Evolutionary conservation across 2,797 vertebrate genomes (phyloP).

Genomic region (Naso thynnoides): DNA sequence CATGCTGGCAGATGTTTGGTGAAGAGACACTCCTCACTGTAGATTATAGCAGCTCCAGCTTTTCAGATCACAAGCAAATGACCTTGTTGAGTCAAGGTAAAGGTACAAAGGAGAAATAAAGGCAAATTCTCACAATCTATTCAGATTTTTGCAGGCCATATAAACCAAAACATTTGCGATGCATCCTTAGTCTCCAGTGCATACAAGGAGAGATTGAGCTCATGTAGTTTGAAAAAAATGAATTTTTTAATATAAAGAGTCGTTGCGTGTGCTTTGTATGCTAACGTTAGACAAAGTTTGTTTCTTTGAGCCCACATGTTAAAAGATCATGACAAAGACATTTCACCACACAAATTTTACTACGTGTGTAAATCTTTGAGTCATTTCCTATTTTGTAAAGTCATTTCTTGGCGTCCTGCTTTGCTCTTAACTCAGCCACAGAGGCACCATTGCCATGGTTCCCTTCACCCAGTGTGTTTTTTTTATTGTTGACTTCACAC

Average conservation of each 20-base stretch:
- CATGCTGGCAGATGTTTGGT: constrained; percentile 62
- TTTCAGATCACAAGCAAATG: constrained; percentile 33
- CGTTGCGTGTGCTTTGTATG: background rate
- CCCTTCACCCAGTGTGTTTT: constrained; percentile 33
- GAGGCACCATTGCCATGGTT: constrained; percentile 53
- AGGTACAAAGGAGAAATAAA: constrained; percentile 10
- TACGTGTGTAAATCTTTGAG: constrained; percentile 26
- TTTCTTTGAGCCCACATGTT: constrained; percentile 4
- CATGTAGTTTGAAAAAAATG: background rate
- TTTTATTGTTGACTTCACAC: constrained; percentile 30
- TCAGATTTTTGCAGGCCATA: constrained; percentile 11
- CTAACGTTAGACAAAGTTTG: background rate
- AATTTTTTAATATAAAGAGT: background rate
- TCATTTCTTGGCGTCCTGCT: constrained; percentile 30
- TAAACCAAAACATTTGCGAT: background rate
- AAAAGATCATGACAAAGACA: background rate
- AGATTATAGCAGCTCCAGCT: constrained; percentile 33
- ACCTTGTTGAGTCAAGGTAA: constrained; percentile 29
- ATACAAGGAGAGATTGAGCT: background rate
- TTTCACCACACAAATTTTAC: background rate
- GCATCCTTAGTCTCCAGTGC: background rate
- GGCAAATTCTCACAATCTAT: background rate
- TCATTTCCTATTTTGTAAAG: constrained; percentile 15
- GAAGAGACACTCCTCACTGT: constrained; percentile 48
- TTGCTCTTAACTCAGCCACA: constrained; percentile 34